Base-by-base conservation (phyloP, 2,797 vertebrate genomes). In the Hafferia zeledoni region DNA sequence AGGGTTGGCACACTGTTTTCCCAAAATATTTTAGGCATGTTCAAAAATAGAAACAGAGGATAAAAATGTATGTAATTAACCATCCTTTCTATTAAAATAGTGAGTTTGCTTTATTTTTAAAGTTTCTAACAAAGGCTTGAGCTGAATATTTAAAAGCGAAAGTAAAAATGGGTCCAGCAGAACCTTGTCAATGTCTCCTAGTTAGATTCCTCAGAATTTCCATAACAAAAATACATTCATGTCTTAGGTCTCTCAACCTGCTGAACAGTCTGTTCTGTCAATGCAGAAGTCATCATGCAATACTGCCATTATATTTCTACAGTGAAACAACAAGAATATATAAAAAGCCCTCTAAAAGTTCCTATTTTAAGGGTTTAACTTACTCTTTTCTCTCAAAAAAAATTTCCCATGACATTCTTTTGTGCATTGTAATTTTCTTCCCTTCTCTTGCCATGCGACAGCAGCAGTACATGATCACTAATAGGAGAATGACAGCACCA, bases 301-400 rank as follows among this genome's bases (percentile, higher is more conserved):
- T 64, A 55, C 8, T 37, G 5, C 7, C 11, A 18, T 35, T 39
- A 20, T 24, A 52, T 65, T 33, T 24, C 9, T 20, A 4, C 2
- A 0, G 4, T 5, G 0, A 17, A 14, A 39, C 22, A 17, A 9
- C 3, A 15, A 16, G 5, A 2, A 9, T n/a, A 27, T 20, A 65
- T 50, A 13, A 37, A 19, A 28, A 60, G 4, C 7, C 17, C 31
- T 1, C 0, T 4, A 1, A 33, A 68, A 74, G 2, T 8, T 53
- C 10, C 4, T 46, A 2, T 47, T 9, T 52, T 43, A 52, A 59
- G 15, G 50, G 3, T 50, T 71, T 55, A 43, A 46, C 5, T 33
- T 35, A 20, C 2, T 19, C 18, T 49, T 60, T 25, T 39, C 17
- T 37, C 23, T 72, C 8, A 39, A 39, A 4, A 30, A 47, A 28